These are phyloP conservation scores for Coecobrya sp. DNA, from an alignment of 2,888 invertebrate genomes.

Conservation along the genomic window DNA sequence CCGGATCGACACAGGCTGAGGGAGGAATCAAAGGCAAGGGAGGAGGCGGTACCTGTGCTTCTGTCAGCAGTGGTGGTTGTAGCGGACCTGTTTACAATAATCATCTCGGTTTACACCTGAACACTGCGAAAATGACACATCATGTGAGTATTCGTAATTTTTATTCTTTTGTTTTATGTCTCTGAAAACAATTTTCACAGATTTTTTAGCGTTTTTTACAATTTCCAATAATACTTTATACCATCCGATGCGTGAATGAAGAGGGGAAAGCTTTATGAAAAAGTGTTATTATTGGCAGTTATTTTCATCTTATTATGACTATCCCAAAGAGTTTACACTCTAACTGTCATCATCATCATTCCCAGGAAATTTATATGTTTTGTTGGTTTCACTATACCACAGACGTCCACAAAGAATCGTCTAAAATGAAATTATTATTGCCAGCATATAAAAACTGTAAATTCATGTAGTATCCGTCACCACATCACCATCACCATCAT, in stretches of 20 bases:
- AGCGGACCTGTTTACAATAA: constrained; percentile 63
- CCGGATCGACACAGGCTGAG: constrained; percentile 52
- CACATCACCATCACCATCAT: background rate
- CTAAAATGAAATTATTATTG: constrained; percentile 51
- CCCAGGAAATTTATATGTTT: constrained; percentile 34
- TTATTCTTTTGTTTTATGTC: background rate
- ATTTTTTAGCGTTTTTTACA: background rate
- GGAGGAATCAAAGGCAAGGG: constrained; percentile 78
- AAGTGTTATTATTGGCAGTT: constrained; percentile 56
- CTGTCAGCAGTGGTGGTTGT: background rate
- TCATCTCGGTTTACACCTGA: constrained; percentile 66
- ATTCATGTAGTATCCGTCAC: background rate
- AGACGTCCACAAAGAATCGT: constrained; percentile 30
- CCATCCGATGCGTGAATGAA: background rate
- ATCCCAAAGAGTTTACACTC: constrained; percentile 51
- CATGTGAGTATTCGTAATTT: constrained; percentile 61
- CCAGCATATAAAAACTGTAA: constrained; percentile 3
- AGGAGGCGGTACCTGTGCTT: constrained; percentile 51
- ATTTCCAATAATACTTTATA: background rate
- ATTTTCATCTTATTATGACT: constrained; percentile 47
- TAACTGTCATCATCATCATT: constrained; percentile 64
- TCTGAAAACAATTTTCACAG: background rate
- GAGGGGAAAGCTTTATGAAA: background rate
- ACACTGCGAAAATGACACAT: constrained; percentile 72
- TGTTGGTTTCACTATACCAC: constrained; percentile 22